phyloP scores from a whole-genome alignment of 2,797 vertebrate genomes.

The Lithobates sylvaticus region DNA sequence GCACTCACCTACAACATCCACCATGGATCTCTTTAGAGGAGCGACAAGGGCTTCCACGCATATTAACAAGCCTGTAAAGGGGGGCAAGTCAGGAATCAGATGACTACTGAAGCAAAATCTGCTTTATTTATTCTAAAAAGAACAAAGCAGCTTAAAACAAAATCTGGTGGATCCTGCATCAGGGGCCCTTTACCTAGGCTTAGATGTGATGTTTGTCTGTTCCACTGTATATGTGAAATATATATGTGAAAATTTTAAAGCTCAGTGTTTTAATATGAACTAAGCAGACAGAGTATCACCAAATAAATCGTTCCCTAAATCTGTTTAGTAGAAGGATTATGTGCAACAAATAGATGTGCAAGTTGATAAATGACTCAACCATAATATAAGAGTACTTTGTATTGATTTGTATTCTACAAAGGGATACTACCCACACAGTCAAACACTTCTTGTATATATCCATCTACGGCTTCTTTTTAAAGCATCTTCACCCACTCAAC shows the following conservation, averaged over 20 bases:
- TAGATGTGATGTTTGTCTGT: background rate
- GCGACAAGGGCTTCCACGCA: too few relatives aligned
- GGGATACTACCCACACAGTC: constrained; percentile 39
- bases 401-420: constrained; percentile 46
- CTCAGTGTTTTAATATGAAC: background rate
- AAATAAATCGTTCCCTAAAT: background rate
- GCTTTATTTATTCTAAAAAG: too few relatives aligned
- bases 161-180: too few relatives aligned
- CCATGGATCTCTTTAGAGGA: too few relatives aligned
- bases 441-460: constrained; percentile 24
- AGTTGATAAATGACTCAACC: constrained; percentile 34
- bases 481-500: constrained; percentile 50
- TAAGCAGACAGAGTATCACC: background rate
- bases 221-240: too few relatives aligned
- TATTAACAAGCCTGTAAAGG: too few relatives aligned
- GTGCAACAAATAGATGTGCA: constrained; percentile 5
- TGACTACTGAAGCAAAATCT: too few relatives aligned
- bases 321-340: background rate
- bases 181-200: background rate
- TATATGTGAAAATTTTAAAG: background rate
- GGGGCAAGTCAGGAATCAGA: too few relatives aligned
- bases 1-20: too few relatives aligned
- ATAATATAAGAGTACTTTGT: constrained; percentile 42
- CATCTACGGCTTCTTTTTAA: constrained; percentile 34
- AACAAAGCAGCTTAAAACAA: too few relatives aligned